Conservation (phyloP, 2,797 vertebrate species). For the Pseudomugil gertrudae region DNA sequence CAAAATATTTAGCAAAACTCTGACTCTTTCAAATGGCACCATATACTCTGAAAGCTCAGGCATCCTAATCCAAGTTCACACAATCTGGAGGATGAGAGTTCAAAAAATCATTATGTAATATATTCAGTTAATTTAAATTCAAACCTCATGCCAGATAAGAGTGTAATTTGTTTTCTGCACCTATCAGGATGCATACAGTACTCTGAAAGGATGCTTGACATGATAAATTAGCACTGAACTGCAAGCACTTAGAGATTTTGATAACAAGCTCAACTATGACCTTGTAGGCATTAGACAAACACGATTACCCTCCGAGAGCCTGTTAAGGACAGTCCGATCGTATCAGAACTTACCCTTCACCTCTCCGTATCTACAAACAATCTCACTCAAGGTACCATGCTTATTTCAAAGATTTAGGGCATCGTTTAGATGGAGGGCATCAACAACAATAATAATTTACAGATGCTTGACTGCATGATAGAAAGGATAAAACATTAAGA, state of each 20-base stretch:
- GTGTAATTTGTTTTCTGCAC: conserved; percentile 8
- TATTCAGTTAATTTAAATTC: conserved; percentile 11
- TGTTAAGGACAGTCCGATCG: not conserved
- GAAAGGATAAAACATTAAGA: not conserved
- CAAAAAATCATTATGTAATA: not conserved
- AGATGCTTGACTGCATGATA: not conserved
- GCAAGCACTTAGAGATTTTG: not conserved
- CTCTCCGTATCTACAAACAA: no score
- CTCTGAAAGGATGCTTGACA: conserved; percentile 1
- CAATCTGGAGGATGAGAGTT: not conserved
- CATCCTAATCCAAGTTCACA: not conserved
- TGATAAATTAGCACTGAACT: not conserved
- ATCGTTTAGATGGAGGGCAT: not conserved
- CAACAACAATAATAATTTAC: not conserved
- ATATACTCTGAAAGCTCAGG: not conserved
- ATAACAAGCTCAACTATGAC: conserved; percentile 6
- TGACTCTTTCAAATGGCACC: not conserved
- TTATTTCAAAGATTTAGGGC: not conserved
- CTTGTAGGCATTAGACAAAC: conserved; percentile 4
- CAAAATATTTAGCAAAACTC: not conserved
- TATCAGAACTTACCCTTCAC: not conserved
- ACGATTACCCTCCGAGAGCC: not conserved
- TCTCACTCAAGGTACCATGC: not conserved
- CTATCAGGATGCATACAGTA: conserved; percentile 4
- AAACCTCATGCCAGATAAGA: not conserved